phyloP scores from a whole-genome alignment of 1,140 invertebrate species.

The Coelopa frigida region DNA sequence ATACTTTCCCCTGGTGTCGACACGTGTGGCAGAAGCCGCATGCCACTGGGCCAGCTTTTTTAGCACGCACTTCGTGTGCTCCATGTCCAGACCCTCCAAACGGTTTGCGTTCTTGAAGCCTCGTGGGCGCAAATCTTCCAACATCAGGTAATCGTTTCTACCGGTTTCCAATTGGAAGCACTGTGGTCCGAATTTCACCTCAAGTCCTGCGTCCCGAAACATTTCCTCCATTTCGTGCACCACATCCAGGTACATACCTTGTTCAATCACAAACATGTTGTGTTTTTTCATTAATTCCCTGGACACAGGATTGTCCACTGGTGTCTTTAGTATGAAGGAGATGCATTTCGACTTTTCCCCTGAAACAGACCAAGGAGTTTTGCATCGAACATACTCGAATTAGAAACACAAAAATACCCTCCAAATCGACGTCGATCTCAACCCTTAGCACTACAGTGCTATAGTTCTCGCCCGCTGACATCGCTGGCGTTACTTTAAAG shows the following conservation, averaged over 20 bases:
- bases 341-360: slow-evolving; percentile 22
- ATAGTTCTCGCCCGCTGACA: slow-evolving; percentile 38
- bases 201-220: slow-evolving; percentile 31
- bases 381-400: not conserved
- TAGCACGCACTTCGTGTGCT: slow-evolving; percentile 46
- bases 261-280: slow-evolving; percentile 24
- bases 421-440: slow-evolving; percentile 23
- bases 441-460: slow-evolving; percentile 32
- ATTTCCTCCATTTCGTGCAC: slow-evolving; percentile 32
- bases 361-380: slow-evolving; percentile 1
- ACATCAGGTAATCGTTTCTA: slow-evolving; percentile 32
- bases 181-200: slow-evolving; percentile 23
- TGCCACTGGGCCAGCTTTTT: slow-evolving; percentile 51
- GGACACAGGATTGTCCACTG: slow-evolving; percentile 15
- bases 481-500: slow-evolving; percentile 23
- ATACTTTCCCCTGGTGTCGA: slow-evolving; percentile 45
- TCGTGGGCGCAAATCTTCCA: slow-evolving; percentile 49
- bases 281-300: slow-evolving; percentile 15
- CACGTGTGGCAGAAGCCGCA: slow-evolving; percentile 42
- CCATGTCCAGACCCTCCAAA: slow-evolving; percentile 47
- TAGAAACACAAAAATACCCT: slow-evolving; percentile 16
- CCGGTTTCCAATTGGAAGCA: slow-evolving; percentile 20
- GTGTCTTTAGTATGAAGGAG: slow-evolving; percentile 27
- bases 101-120: slow-evolving; percentile 47
- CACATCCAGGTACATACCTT: slow-evolving; percentile 19